phyloP scores from a whole-genome alignment of 2,113 vertebrate species.

The Machaerirhynchus nigripectus region DNA sequence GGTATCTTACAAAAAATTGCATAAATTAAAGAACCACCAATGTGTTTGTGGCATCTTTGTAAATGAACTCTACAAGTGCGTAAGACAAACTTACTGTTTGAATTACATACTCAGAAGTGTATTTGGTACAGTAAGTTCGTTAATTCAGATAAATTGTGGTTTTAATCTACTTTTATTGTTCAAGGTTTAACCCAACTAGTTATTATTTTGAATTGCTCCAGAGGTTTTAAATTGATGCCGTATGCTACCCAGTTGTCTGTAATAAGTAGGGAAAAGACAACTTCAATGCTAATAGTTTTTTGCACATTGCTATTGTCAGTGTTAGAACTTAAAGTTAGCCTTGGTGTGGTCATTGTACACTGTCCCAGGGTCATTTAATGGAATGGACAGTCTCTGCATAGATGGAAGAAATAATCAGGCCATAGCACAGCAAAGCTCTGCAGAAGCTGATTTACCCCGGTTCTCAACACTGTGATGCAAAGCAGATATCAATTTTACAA shows the following conservation, averaged over 20 bases:
- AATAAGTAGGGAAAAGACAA: not conserved
- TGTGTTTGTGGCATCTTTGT: not conserved
- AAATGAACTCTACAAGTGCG: not conserved
- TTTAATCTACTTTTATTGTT: not conserved
- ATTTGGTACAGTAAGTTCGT: not conserved
- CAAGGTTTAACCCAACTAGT: not conserved
- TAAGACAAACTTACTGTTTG: not conserved
- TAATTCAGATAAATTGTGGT: not conserved
- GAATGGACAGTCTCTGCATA: not conserved
- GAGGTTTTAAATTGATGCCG: rapidly evolving
- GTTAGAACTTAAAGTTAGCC: not conserved
- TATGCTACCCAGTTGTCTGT: not conserved
- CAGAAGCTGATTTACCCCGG: not conserved
- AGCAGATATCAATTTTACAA: not conserved
- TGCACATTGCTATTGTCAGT: not conserved
- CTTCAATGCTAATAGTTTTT: not conserved
- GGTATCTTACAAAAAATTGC: not conserved
- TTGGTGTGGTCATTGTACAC: not conserved
- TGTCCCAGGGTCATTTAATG: not conserved
- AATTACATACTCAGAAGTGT: not conserved
- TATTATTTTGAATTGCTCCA: not conserved
- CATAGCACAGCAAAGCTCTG: not conserved
- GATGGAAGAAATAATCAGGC: not conserved
- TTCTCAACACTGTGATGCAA: not conserved
- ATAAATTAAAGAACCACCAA: not conserved